Evolutionary conservation across 2,113 vertebrate genomes (phyloP).

Genomic region (Protobothrops flavoviridis): DNA sequence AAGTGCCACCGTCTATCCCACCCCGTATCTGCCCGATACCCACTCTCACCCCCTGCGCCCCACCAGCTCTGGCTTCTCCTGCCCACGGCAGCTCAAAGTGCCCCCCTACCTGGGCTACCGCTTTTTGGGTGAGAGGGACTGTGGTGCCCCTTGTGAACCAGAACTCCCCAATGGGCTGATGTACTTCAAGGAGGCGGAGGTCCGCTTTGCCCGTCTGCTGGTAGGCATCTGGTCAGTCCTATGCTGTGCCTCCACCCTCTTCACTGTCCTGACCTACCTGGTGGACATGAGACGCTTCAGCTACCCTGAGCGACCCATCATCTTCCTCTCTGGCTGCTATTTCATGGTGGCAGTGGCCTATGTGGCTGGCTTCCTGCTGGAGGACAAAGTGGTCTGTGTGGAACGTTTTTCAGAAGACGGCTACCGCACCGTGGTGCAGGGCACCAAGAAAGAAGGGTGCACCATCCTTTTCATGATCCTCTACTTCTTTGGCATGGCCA

Average conservation of each 20-base stretch:
- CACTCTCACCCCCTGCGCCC: slow-evolving; percentile 63
- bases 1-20: slow-evolving; percentile 70
- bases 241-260: slow-evolving; percentile 87
- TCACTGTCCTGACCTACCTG: slow-evolving; percentile 88
- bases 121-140: slow-evolving; percentile 87
- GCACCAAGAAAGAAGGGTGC: slow-evolving; percentile 89
- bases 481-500: slow-evolving; percentile 93
- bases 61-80: slow-evolving; percentile 76
- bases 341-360: slow-evolving; percentile 93
- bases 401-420: slow-evolving; percentile 82
- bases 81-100: slow-evolving; percentile 86
- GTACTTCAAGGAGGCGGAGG: slow-evolving; percentile 88
- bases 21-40: slow-evolving; percentile 62
- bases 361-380: slow-evolving; percentile 81
- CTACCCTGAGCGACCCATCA: slow-evolving; percentile 89
- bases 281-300: slow-evolving; percentile 87
- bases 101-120: slow-evolving; percentile 86
- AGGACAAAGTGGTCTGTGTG: slow-evolving; percentile 85
- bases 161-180: slow-evolving; percentile 82
- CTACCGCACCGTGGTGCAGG: slow-evolving; percentile 88
- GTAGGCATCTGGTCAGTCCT: slow-evolving; percentile 87
- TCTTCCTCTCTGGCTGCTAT: slow-evolving; percentile 92
- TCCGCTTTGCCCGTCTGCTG: slow-evolving; percentile 85
- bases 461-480: slow-evolving; percentile 91
- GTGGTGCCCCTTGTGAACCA: slow-evolving; percentile 88